Evolutionary conservation across 1,140 invertebrate species (phyloP).

Genomic region (Triops cancriformis): DNA sequence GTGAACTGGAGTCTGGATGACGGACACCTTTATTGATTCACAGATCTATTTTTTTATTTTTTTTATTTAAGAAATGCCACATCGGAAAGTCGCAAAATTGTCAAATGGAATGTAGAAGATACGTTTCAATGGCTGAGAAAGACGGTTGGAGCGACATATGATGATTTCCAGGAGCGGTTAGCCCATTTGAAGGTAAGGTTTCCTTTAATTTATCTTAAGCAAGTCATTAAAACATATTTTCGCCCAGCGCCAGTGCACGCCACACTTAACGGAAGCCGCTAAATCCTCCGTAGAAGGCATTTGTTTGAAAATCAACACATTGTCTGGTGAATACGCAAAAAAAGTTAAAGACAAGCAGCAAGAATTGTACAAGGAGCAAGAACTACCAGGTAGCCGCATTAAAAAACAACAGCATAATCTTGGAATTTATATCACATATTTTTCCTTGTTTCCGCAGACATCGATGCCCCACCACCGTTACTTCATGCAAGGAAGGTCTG

Average conservation of each 20-base stretch:
- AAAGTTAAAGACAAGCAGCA: slow-evolving; percentile 83
- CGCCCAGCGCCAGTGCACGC: slow-evolving; percentile 76
- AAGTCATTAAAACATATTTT: not conserved
- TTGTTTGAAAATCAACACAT: slow-evolving; percentile 85
- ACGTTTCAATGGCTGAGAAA: slow-evolving; percentile 90
- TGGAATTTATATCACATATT: not conserved
- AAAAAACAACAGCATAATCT: slow-evolving; percentile 5
- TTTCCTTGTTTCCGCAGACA: not conserved
- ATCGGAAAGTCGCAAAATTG: slow-evolving; percentile 89
- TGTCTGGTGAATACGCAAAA: slow-evolving; percentile 82
- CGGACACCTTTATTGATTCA: too few species aligned
- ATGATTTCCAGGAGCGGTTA: slow-evolving; percentile 80
- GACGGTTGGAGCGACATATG: slow-evolving; percentile 90
- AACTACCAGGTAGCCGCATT: slow-evolving; percentile 48
- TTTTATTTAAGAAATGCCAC: slow-evolving; percentile 61
- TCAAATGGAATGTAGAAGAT: slow-evolving; percentile 97
- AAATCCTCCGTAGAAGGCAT: slow-evolving; percentile 91
- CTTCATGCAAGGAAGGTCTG: slow-evolving; percentile 57
- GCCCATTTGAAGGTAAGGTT: slow-evolving; percentile 54
- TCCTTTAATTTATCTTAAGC: not conserved
- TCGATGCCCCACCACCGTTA: slow-evolving; percentile 18
- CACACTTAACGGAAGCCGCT: slow-evolving; percentile 85
- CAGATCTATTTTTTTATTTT: too few species aligned
- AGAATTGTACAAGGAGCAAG: slow-evolving; percentile 75
- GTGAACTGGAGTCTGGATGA: too few species aligned